Percentiles rank a stretch among this genome's conserved stretches.
Evolutionary conservation across 2,797 vertebrate species (phyloP).

Genomic region (Ambastaia sidthimunki): DNA sequence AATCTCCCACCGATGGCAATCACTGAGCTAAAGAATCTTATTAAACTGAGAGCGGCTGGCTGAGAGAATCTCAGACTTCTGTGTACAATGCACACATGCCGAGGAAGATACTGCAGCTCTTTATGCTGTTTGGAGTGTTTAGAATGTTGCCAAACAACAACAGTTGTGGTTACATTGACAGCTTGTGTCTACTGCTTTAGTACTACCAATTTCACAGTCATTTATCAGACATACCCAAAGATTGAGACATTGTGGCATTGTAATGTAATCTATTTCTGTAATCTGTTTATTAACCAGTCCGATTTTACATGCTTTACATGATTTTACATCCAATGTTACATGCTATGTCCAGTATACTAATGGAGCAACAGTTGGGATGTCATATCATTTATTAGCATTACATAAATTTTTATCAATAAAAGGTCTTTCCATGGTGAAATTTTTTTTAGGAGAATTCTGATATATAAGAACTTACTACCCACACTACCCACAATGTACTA

Average conservation of each 20-base stretch:
- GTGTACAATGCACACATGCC: slow-evolving; percentile 20
- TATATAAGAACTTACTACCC: no score
- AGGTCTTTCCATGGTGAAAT: no score
- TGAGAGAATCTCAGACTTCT: slow-evolving; percentile 9
- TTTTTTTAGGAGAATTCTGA: no score
- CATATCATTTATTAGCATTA: no score
- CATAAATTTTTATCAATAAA: no score
- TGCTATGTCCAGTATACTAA: no score
- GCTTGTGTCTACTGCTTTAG: background rate
- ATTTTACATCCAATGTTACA: no score
- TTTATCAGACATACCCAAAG: background rate
- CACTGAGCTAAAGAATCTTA: slow-evolving; percentile 21
- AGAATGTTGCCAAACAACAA: slow-evolving; percentile 4
- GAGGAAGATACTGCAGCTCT: background rate
- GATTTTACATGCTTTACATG: no score
- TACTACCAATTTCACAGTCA: background rate
- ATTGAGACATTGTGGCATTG: background rate
- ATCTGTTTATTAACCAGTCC: background rate
- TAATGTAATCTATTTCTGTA: background rate
- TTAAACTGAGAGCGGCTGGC: background rate
- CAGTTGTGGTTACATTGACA: background rate
- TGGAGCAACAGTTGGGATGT: no score
- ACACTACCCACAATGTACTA: no score
- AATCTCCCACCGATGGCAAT: slow-evolving; percentile 53
- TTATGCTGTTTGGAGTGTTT: background rate